These are phyloP conservation scores for Heteractis magnifica DNA, from an alignment of 92 coral and sea anemone species.

Conservation along the genomic window DNA sequence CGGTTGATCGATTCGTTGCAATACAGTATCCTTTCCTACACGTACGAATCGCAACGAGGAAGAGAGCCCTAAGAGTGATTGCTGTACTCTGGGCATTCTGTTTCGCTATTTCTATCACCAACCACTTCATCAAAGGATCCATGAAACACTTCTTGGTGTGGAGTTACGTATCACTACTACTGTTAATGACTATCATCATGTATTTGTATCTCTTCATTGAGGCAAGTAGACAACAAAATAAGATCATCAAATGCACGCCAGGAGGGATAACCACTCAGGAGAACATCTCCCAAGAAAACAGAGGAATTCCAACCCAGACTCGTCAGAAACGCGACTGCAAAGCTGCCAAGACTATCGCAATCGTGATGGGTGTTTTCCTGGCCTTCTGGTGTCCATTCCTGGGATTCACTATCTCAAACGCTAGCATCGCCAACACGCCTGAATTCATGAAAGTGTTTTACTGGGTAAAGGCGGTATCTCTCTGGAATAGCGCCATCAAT, in stretches of 20 bases:
- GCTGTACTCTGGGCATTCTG: slow-evolving; percentile 22
- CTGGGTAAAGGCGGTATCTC: slow-evolving; percentile 38
- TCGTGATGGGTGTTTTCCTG: slow-evolving; percentile 47
- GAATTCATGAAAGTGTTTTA: slow-evolving; percentile 27
- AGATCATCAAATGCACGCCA: not conserved
- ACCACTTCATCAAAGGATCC: not conserved
- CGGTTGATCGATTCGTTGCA: slow-evolving; percentile 45
- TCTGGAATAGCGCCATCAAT: slow-evolving; percentile 45
- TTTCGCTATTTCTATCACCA: not conserved
- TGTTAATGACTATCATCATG: slow-evolving; percentile 18
- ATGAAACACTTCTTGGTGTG: slow-evolving; percentile 16
- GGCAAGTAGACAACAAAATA: slow-evolving; percentile 29
- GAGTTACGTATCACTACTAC: slow-evolving; percentile 14
- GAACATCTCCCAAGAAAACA: not conserved
- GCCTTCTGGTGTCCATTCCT: slow-evolving; percentile 41
- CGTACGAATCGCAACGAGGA: slow-evolving; percentile 19
- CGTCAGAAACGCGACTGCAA: slow-evolving; percentile 33
- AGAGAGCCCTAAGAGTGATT: slow-evolving; percentile 16
- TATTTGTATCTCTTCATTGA: slow-evolving; percentile 25
- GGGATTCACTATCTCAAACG: slow-evolving; percentile 12
- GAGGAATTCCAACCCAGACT: not conserved
- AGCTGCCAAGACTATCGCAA: slow-evolving; percentile 49
- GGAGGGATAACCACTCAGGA: not conserved
- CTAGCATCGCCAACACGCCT: slow-evolving; percentile 2
- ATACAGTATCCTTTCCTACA: slow-evolving; percentile 41